These are phyloP conservation scores for Magallana gigas DNA, from an alignment of 1,140 invertebrate species.

Conservation along the genomic window DNA sequence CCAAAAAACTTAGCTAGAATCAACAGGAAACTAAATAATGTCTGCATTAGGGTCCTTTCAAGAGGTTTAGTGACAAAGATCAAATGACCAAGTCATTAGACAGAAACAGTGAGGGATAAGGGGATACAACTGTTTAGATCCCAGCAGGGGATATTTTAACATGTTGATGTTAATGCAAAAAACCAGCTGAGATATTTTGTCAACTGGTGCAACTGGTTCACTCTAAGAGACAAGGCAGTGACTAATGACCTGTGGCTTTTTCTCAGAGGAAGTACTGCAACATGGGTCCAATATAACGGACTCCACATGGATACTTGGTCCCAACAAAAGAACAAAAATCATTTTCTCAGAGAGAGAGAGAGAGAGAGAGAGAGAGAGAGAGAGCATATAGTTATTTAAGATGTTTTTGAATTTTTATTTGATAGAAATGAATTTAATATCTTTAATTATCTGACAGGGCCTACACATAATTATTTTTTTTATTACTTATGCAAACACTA, in stretches of 20 bases:
- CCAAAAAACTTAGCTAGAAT: neutral
- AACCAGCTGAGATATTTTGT: slow-evolving; percentile 20
- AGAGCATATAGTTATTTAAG: no score
- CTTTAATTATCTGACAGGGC: no score
- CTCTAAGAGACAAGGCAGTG: neutral
- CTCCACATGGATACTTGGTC: neutral
- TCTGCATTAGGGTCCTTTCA: neutral
- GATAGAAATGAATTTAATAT: no score
- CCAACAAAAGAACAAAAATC: no score
- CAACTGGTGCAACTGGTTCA: neutral
- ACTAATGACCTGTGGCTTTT: neutral
- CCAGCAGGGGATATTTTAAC: neutral
- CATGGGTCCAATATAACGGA: neutral
- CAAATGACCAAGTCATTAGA: neutral
- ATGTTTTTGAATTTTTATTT: no score
- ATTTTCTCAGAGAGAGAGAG: no score
- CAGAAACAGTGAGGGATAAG: neutral
- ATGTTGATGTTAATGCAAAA: neutral
- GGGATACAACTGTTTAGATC: neutral
- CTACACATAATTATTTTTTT: no score
- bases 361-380: no score
- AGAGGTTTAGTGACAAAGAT: slow-evolving; percentile 6
- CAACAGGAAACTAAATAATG: slow-evolving; percentile 9
- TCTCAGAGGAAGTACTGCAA: neutral
- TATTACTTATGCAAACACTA: no score